Percentiles rank a stretch among this genome's conserved stretches.
Conservation (phyloP, 2,113 vertebrate genomes). For the Protobothrops flavoviridis region DNA sequence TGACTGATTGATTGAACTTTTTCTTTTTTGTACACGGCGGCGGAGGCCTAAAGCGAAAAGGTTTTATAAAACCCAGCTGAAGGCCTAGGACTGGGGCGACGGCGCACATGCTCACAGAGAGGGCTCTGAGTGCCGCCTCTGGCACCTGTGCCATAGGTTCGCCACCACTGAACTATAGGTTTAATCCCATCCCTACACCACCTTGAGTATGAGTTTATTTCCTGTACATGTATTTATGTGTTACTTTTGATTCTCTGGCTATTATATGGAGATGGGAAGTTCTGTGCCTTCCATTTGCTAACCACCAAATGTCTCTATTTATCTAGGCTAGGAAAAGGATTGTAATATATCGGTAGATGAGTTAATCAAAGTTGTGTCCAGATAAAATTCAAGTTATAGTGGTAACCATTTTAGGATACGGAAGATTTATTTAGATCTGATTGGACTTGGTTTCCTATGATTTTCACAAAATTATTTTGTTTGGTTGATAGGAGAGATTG, state of each 20-base stretch:
- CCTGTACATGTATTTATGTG: not conserved
- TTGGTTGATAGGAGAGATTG: not conserved
- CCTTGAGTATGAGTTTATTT: not conserved
- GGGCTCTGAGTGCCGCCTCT: no score
- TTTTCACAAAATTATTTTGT: not conserved
- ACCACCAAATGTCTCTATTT: not conserved
- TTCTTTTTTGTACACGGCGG: no score
- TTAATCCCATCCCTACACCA: not conserved
- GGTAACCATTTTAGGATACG: not conserved
- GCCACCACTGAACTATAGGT: not conserved
- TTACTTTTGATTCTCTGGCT: not conserved
- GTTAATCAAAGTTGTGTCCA: no score
- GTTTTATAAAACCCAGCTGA: no score
- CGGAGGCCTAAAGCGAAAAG: no score
- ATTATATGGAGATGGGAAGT: not conserved
- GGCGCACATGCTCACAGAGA: no score
- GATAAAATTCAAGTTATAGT: not conserved
- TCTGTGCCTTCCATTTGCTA: not conserved
- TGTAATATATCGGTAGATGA: not conserved
- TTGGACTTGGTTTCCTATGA: not conserved
- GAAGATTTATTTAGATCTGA: not conserved
- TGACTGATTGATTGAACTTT: no score
- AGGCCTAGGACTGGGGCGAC: no score
- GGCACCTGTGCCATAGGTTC: no score
- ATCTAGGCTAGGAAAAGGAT: not conserved